Conservation (phyloP, 1,140 invertebrate genomes). For the Neodiprion fabricii region DNA sequence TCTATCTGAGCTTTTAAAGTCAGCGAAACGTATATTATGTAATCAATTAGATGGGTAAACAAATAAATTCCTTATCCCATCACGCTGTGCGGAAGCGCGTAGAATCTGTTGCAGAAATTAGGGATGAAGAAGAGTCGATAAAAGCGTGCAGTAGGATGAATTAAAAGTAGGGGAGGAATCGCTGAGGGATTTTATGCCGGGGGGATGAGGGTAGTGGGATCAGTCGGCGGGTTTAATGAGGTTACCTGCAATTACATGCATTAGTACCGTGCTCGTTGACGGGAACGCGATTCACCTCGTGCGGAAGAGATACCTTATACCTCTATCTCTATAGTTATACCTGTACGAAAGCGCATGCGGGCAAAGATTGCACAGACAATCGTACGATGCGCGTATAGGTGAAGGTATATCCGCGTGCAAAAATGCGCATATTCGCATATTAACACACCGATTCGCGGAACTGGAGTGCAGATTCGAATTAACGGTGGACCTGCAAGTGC, state of each 20-base stretch:
- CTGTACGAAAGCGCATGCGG: too few species aligned
- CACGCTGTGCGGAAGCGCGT: background rate
- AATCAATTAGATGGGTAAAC: slow-evolving; percentile 1
- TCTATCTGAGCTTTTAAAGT: background rate
- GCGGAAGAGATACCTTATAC: background rate
- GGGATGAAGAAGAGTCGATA: slow-evolving; percentile 6
- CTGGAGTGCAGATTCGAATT: background rate
- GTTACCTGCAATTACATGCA: slow-evolving; percentile 61
- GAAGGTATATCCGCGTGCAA: too few species aligned
- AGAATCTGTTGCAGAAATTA: background rate
- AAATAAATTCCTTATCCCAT: too few species aligned
- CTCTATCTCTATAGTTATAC: background rate
- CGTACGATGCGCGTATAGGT: too few species aligned
- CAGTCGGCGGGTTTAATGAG: slow-evolving; percentile 57
- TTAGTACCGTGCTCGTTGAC: slow-evolving; percentile 47
- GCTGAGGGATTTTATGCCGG: background rate
- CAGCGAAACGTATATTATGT: background rate
- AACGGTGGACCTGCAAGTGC: slow-evolving; percentile 23
- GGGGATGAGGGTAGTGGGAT: slow-evolving; percentile 42
- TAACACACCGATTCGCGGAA: background rate
- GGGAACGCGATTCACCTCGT: background rate
- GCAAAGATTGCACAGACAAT: too few species aligned
- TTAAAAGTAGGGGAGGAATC: slow-evolving; percentile 6
- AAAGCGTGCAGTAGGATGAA: slow-evolving; percentile 12
- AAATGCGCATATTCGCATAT: background rate